Conservation (phyloP, 2,113 vertebrate species). For the Oophaga pumilio region DNA sequence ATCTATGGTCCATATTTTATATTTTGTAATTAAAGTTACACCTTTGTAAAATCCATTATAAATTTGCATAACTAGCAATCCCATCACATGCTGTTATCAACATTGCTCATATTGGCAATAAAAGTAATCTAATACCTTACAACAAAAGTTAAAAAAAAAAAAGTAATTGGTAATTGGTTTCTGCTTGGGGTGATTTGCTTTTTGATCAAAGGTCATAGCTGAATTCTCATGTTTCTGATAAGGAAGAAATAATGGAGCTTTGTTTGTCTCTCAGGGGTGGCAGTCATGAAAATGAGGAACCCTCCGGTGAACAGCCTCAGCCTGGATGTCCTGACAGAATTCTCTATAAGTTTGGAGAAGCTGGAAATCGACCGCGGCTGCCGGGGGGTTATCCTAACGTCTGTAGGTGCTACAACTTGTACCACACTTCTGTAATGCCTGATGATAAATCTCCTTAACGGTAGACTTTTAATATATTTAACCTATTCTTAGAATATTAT, state of each 20-base stretch:
- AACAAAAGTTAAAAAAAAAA: too few species aligned
- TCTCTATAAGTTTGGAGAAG: conserved; percentile 85
- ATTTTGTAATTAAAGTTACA: too few species aligned
- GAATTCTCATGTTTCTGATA: neutral
- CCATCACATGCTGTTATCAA: too few species aligned
- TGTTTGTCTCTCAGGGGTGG: conserved; percentile 73
- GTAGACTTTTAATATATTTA: too few species aligned
- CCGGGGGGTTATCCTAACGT: conserved; percentile 85
- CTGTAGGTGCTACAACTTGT: conserved; percentile 69
- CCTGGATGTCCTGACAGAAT: conserved; percentile 88
- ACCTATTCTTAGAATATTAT: too few species aligned
- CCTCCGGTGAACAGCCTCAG: conserved; percentile 91
- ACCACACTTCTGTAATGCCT: neutral
- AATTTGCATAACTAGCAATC: too few species aligned
- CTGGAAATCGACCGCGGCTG: conserved; percentile 87
- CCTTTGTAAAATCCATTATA: too few species aligned
- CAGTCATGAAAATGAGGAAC: conserved; percentile 80
- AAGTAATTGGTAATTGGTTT: neutral
- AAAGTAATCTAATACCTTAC: too few species aligned
- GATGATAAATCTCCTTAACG: too few species aligned
- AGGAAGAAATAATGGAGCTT: neutral
- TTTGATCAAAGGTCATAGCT: neutral
- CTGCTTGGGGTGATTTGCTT: neutral
- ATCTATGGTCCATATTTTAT: too few species aligned
- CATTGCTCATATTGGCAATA: too few species aligned